Percentiles rank a stretch among this genome's conserved stretches.
Evolutionary conservation across 2,113 vertebrate species (phyloP).

Genomic region (Cyanistes caeruleus): DNA sequence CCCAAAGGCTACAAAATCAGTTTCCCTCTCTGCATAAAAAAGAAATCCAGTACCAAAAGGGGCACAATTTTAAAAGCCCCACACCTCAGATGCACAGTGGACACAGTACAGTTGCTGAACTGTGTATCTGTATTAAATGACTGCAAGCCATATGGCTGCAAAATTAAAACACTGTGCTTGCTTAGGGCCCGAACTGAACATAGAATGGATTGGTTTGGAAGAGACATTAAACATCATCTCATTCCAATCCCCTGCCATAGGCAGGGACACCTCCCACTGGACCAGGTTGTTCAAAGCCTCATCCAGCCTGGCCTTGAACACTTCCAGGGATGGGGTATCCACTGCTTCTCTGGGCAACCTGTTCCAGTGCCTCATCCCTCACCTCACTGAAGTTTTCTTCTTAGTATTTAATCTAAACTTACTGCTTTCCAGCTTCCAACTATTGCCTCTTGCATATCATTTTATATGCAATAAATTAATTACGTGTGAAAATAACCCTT

Average conservation of each 20-base stretch:
- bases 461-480: accelerated
- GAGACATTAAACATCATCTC: too few relatives aligned
- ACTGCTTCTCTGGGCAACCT: background rate
- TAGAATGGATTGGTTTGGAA: background rate
- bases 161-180: accelerated
- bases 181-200: background rate
- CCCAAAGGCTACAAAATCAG: background rate
- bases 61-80: background rate
- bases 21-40: background rate
- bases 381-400: background rate
- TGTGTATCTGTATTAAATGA: too few relatives aligned
- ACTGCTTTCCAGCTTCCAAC: background rate
- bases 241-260: background rate
- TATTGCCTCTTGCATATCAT: too few relatives aligned
- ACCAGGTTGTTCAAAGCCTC: background rate
- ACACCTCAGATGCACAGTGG: too few relatives aligned
- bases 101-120: background rate
- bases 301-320: background rate
- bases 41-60: background rate
- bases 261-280: background rate
- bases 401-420: background rate
- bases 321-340: background rate
- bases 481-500: accelerated
- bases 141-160: too few relatives aligned
- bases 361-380: background rate